phyloP scores from a whole-genome alignment of 2,113 vertebrate species.

The Willisornis vidua region DNA sequence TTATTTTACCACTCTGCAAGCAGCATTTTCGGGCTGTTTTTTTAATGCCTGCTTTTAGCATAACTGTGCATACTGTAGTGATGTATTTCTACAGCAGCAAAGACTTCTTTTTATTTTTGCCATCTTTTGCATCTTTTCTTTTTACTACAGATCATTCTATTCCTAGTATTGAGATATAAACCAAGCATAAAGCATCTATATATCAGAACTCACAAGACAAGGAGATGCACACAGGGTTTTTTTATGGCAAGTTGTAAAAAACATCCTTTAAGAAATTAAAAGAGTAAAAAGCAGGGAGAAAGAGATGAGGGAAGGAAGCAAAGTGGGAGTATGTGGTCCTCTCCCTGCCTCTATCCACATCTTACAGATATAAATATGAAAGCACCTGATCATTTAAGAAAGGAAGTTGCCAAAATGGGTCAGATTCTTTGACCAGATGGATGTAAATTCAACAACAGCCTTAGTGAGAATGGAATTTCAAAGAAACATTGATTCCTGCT shows the following conservation, averaged over 20 bases:
- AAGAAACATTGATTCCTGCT: neutral
- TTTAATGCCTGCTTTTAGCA: neutral
- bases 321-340: neutral
- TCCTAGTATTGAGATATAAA: slow-evolving; percentile 10
- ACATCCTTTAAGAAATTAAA: neutral
- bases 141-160: slow-evolving; percentile 15
- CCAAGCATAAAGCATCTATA: neutral
- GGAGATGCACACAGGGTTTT: neutral
- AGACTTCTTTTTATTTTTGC: neutral
- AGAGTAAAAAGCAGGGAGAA: neutral
- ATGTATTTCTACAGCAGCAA: neutral
- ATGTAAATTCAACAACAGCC: neutral
- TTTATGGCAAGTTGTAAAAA: neutral
- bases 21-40: neutral
- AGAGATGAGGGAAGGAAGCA: neutral
- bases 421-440: neutral
- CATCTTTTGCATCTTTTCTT: slow-evolving; percentile 13
- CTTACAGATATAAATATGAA: neutral
- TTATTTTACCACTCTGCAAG: slow-evolving; percentile 36
- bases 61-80: neutral
- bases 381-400: neutral
- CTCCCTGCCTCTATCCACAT: neutral
- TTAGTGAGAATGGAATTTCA: neutral
- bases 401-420: neutral
- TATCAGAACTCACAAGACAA: neutral